Conservation (phyloP, 1,140 invertebrate species). For the Protaetia brevitarsis region DNA sequence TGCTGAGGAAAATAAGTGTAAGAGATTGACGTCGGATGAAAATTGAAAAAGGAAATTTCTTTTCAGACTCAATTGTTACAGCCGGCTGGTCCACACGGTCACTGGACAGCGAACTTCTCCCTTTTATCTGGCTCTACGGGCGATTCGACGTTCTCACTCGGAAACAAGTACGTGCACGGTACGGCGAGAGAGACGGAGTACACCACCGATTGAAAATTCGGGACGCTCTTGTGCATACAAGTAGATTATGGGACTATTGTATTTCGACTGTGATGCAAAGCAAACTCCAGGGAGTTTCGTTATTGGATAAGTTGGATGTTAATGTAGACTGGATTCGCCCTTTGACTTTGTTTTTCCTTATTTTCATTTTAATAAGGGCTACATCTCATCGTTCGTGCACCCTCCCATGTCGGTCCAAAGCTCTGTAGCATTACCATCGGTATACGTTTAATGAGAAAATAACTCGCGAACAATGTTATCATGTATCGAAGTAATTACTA, state of each 20-base stretch:
- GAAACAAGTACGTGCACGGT: neutral
- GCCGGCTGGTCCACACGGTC: slow-evolving; percentile 39
- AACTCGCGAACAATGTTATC: too few relatives aligned
- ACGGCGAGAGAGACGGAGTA: neutral
- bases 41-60: slow-evolving; percentile 51
- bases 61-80: slow-evolving; percentile 47
- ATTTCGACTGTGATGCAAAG: slow-evolving; percentile 34
- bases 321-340: slow-evolving; percentile 30
- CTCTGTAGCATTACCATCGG: neutral
- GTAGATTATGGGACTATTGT: slow-evolving; percentile 34
- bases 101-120: slow-evolving; percentile 24
- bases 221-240: slow-evolving; percentile 30
- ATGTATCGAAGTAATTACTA: too few relatives aligned
- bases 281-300: slow-evolving; percentile 34
- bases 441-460: slow-evolving; percentile 4
- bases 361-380: slow-evolving; percentile 11
- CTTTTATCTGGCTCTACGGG: neutral
- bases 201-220: slow-evolving; percentile 6
- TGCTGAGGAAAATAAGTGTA: slow-evolving; percentile 47
- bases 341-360: slow-evolving; percentile 19
- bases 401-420: neutral
- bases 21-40: slow-evolving; percentile 47
- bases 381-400: neutral
- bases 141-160: neutral
- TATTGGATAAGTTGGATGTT: slow-evolving; percentile 35